phyloP scores from a whole-genome alignment of 1,140 invertebrate genomes.

The Arion vulgaris region DNA sequence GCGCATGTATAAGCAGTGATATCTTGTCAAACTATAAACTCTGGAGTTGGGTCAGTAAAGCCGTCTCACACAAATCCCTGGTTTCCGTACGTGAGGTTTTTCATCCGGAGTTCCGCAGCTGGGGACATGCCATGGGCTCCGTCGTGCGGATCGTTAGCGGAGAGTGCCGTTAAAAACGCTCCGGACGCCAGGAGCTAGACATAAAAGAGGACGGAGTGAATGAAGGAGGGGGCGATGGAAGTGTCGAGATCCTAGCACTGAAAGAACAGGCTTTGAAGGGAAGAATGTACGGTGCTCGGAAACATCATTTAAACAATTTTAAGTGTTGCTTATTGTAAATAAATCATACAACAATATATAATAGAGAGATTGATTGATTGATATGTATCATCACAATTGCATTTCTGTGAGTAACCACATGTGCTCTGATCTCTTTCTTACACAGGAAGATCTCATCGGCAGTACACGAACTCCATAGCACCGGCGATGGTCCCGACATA shows the following conservation, averaged over 20 bases:
- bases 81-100: constrained; percentile 33
- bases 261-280: constrained; percentile 18
- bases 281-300: not conserved
- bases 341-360: too few relatives aligned
- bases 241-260: constrained; percentile 7
- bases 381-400: too few relatives aligned
- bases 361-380: too few relatives aligned
- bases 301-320: not conserved
- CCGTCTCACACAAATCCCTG: constrained; percentile 16
- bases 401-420: too few relatives aligned
- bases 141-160: constrained; percentile 50
- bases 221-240: constrained; percentile 15
- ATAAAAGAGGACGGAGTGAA: constrained; percentile 4
- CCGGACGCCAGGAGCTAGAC: constrained; percentile 30
- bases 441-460: too few relatives aligned
- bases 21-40: too few relatives aligned
- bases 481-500: too few relatives aligned
- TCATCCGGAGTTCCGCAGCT: constrained; percentile 41
- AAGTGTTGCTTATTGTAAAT: too few relatives aligned
- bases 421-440: too few relatives aligned
- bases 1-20: too few relatives aligned
- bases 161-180: constrained; percentile 44
- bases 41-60: too few relatives aligned
- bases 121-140: constrained; percentile 42
- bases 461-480: too few relatives aligned